These are phyloP conservation scores for Amblyopsis hoosieri DNA, from an alignment of 2,797 vertebrate species.

Conservation along the genomic window DNA sequence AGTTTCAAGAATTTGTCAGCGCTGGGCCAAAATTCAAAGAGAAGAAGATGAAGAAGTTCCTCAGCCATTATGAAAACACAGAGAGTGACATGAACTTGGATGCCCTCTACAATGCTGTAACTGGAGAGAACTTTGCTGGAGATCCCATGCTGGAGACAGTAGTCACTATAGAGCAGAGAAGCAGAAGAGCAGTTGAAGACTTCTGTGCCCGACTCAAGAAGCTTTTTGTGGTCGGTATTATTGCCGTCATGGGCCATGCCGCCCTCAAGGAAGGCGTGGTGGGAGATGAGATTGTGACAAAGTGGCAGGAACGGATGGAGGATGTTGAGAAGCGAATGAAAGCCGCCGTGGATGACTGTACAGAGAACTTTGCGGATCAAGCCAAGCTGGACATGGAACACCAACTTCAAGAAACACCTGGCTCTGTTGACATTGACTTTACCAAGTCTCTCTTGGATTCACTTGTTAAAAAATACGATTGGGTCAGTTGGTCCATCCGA, in stretches of 20 bases:
- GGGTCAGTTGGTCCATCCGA: slow-evolving; percentile 81
- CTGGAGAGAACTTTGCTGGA: slow-evolving; percentile 66
- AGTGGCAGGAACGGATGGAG: slow-evolving; percentile 79
- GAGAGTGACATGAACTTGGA: slow-evolving; percentile 77
- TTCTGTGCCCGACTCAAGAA: slow-evolving; percentile 82
- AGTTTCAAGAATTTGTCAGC: slow-evolving; percentile 80
- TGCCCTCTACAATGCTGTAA: slow-evolving; percentile 76
- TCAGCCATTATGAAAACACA: slow-evolving; percentile 77
- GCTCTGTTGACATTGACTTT: slow-evolving; percentile 54
- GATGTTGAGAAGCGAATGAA: slow-evolving; percentile 80
- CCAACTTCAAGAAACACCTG: slow-evolving; percentile 57
- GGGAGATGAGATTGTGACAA: slow-evolving; percentile 71
- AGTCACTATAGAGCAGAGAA: slow-evolving; percentile 65
- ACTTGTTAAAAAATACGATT: slow-evolving; percentile 79
- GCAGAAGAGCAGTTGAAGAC: slow-evolving; percentile 77
- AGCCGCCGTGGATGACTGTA: slow-evolving; percentile 79
- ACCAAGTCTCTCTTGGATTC: slow-evolving; percentile 64
- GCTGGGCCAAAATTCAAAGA: slow-evolving; percentile 77
- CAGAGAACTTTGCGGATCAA: slow-evolving; percentile 74
- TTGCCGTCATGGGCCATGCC: slow-evolving; percentile 78
- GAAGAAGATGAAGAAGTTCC: slow-evolving; percentile 81
- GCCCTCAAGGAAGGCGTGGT: slow-evolving; percentile 74
- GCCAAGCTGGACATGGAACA: slow-evolving; percentile 76
- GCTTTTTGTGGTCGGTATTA: slow-evolving; percentile 80
- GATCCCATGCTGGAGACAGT: slow-evolving; percentile 74